Conservation (phyloP, 2,888 invertebrate species). For the Drosophila kambysellisi region DNA sequence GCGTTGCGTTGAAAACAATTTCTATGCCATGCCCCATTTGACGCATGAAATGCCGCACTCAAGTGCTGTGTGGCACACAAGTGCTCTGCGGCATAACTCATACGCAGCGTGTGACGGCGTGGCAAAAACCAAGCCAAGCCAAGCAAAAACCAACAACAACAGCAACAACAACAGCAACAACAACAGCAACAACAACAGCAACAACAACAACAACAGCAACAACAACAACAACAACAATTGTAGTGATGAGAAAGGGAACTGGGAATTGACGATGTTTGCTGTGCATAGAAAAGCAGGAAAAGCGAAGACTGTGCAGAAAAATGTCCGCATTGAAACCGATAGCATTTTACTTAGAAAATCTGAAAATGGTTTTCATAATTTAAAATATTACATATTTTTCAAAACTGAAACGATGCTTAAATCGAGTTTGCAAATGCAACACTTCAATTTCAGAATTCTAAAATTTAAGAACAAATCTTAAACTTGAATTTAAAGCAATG, state of each 20-base stretch:
- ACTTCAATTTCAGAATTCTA: too few species aligned
- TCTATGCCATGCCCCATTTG: constrained; percentile 75
- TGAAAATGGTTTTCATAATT: background rate
- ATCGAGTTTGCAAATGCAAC: too few species aligned
- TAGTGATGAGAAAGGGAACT: background rate
- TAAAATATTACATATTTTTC: background rate
- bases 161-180: background rate
- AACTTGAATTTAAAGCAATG: background rate
- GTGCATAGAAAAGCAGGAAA: background rate
- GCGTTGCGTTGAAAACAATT: constrained; percentile 58
- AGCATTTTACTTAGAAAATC: background rate
- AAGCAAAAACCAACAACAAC: background rate
- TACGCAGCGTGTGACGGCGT: constrained; percentile 72
- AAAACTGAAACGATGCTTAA: background rate
- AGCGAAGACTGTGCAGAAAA: background rate
- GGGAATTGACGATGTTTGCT: background rate
- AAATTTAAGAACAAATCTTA: background rate
- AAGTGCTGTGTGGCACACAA: constrained; percentile 6
- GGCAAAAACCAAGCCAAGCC: background rate
- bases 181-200: background rate
- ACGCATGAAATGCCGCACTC: constrained; percentile 52
- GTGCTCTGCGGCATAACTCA: constrained; percentile 63
- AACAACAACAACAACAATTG: background rate
- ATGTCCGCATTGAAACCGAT: background rate
- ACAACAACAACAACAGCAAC: background rate